Evolutionary conservation across 2,113 vertebrate species (phyloP), one percentile per base, ranked within the genome.

Genomic region (Lamprotornis superbus): DNA sequence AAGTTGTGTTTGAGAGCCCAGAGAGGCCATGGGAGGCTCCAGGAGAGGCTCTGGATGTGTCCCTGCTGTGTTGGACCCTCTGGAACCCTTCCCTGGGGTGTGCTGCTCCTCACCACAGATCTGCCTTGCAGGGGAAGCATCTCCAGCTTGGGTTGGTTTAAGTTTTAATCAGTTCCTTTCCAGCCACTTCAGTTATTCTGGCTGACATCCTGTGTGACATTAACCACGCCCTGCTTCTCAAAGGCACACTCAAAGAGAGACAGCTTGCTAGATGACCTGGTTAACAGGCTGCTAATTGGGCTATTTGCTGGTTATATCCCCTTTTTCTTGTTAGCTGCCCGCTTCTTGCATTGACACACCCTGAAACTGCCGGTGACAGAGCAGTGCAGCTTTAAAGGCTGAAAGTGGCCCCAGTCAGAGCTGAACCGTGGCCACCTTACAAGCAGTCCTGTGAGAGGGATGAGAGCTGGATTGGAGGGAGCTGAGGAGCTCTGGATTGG

Each of bases 331-430:
- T n/a, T 23, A 2, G 27, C 10, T 63, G 63, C 42, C 65, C 20
- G 0, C 71, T 83, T 94, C 60, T 87, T 84, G 67, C 40, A 1
- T 1, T 60, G 86, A 0, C 70, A 49, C 81, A 63, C 30, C 33
- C 47, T 15, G 35, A 30, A 33, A 10, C 53, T 61, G 90, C 33
- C 8, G 5, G 17, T 12, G 7, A 7, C 19, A 5, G 46, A 15
- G 1, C 4, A 7, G 31, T 1, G 1, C 31, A 19, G 50, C 67
- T 47, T 13, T 12, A 5, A 20, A 28, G 1, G 7, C 35, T 21
- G 3, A 0, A 8, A 46, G 30, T 35, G 1, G 7, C 70, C 7
- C 0, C 8, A 3, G 42, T 8, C 9, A 19, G 56, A 42, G 1
- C 7, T 19, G 1, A 2, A 3, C 27, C 2, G 7, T 9, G 50